phyloP scores from a whole-genome alignment of 2,113 vertebrate genomes.

The Pipa parva region DNA sequence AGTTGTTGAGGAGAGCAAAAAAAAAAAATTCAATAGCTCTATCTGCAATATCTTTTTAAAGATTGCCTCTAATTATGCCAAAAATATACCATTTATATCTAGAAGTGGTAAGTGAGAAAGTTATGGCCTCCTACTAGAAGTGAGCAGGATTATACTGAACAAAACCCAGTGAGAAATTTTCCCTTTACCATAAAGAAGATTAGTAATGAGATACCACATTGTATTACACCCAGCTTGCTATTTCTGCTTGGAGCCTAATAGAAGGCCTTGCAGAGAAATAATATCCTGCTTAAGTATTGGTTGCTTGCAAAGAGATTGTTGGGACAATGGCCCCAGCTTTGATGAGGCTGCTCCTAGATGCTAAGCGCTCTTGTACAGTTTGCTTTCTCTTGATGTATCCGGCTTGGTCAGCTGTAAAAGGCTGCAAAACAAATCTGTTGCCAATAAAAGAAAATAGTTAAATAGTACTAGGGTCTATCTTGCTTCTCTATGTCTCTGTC shows the following conservation, averaged over 20 bases:
- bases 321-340: neutral
- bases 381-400: neutral
- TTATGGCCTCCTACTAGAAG: too few relatives aligned
- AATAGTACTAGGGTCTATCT: too few relatives aligned
- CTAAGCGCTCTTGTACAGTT: neutral
- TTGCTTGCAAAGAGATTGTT: neutral
- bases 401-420: slow-evolving; percentile 25
- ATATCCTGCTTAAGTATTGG: neutral
- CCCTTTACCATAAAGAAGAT: too few relatives aligned
- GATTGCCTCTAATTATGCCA: too few relatives aligned
- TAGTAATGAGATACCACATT: neutral
- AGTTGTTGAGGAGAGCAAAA: too few relatives aligned
- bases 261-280: neutral
- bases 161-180: too few relatives aligned
- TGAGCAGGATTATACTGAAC: too few relatives aligned
- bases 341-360: slow-evolving; percentile 1
- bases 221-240: neutral
- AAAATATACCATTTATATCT: too few relatives aligned
- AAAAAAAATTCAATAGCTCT: too few relatives aligned
- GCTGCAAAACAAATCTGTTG: slow-evolving; percentile 29
- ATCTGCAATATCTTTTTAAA: too few relatives aligned
- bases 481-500: neutral
- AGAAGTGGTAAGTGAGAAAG: too few relatives aligned
- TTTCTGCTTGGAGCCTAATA: neutral
- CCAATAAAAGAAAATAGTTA: too few relatives aligned